phyloP scores from a whole-genome alignment of 2,888 invertebrate species.

The Macaria notata region DNA sequence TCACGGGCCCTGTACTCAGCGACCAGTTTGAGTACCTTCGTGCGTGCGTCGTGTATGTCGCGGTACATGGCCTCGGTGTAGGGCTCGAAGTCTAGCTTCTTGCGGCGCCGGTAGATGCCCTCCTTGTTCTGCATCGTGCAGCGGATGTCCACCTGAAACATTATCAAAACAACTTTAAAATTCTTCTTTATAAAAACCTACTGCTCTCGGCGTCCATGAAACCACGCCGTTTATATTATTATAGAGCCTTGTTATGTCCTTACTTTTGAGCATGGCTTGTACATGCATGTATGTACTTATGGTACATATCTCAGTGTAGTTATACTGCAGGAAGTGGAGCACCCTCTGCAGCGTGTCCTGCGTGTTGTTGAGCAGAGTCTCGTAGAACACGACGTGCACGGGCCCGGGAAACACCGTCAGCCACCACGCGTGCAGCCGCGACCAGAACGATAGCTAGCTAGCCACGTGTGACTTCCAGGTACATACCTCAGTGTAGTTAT shows the following conservation, averaged over 20 bases:
- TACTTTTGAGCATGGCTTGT: no score
- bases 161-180: neutral
- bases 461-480: neutral
- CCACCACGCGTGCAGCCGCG: constrained; percentile 87
- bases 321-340: constrained; percentile 82
- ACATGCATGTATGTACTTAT: no score
- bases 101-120: constrained; percentile 88
- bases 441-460: constrained; percentile 85
- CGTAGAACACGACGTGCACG: constrained; percentile 87
- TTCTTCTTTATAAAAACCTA: no score
- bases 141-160: constrained; percentile 71
- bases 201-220: no score
- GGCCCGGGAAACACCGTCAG: constrained; percentile 86
- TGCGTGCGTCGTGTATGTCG: constrained; percentile 45
- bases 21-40: constrained; percentile 46
- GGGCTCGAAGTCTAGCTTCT: constrained; percentile 86
- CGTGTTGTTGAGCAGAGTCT: constrained; percentile 84
- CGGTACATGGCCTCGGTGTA: constrained; percentile 84
- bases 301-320: constrained; percentile 72
- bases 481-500: constrained; percentile 76
- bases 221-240: no score
- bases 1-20: constrained; percentile 38
- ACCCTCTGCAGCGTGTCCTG: constrained; percentile 81
- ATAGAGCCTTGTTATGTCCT: no score
- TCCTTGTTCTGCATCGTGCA: constrained; percentile 84